Conservation (phyloP, 2,888 invertebrate genomes). For the Mythimna loreyi region DNA sequence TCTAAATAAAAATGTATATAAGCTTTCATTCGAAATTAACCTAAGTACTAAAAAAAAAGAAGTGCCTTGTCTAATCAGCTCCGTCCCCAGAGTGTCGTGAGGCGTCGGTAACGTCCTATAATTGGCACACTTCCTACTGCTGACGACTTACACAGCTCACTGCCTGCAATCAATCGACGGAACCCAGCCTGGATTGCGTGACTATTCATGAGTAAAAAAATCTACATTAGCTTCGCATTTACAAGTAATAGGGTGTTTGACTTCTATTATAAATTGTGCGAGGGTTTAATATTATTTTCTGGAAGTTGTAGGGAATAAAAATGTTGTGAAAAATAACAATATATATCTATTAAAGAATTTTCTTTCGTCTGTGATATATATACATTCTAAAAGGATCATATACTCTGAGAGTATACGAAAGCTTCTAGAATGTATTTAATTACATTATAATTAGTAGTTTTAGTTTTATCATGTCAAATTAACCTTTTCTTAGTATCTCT, state of each 20-base stretch:
- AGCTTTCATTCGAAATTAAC: slow-evolving; percentile 18
- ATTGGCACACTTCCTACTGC: slow-evolving; percentile 77
- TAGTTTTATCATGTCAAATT: not conserved
- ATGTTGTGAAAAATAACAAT: not conserved
- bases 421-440: no score
- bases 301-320: not conserved
- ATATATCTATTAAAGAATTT: not conserved
- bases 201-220: slow-evolving; percentile 64
- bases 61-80: slow-evolving; percentile 60
- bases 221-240: slow-evolving; percentile 58
- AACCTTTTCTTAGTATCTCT: not conserved
- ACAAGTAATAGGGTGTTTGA: slow-evolving; percentile 48
- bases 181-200: slow-evolving; percentile 66
- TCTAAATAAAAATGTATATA: not conserved
- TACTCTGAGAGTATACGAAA: no score
- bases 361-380: not conserved
- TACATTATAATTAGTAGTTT: no score
- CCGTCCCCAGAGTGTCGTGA: slow-evolving; percentile 67
- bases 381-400: no score
- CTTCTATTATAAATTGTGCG: slow-evolving; percentile 32
- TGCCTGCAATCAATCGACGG: slow-evolving; percentile 67
- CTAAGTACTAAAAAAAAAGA: slow-evolving; percentile 39
- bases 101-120: slow-evolving; percentile 69
- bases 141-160: slow-evolving; percentile 71
- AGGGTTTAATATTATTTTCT: not conserved